Base-by-base conservation (phyloP, 2,113 vertebrate genomes). In the Pelobates fuscus region DNA sequence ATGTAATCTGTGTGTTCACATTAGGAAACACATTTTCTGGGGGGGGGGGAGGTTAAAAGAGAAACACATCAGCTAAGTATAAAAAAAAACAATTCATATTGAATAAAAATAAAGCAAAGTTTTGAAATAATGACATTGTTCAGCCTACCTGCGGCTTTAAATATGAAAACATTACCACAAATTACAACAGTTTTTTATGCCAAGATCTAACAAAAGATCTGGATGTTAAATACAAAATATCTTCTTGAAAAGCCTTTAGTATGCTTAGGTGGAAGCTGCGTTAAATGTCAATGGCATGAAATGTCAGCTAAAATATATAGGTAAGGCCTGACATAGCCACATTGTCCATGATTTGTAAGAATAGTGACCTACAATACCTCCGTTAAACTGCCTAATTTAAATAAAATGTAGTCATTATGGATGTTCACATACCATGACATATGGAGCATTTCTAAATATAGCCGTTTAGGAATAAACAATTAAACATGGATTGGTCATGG, bases 241-340 rank as follows among this genome's bases (percentile, higher is more conserved):
- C 11, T 17, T 52, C 21, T 55, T 23, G 21, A 55, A 23, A 11
- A 55, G 12, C 52, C 5, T 55, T 21, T 11, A 23, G 52, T 55
- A 55, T 55, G 1, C n/a, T 20, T 23, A 7, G 20, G 21, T 12
- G n/a, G 5, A 55, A 55, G 20, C 21, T 23, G 5, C 4, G n/a
- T 17, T 6, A 55, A 55, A 55, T 55, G 52, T 55, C 21, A 55
- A 55, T 23, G n/a, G 52, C 52, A 20, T 20, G 5, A 55, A 55
- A 55, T 55, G 52, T 55, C 52, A 55, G 17, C 2, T 23, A 55
- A 55, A 55, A 55, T 12, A 52, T 52, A 55, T 55, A 55, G 17
- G 52, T 20, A 21, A 3, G 52, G 21, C 21, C 8, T 21, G 20
- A 55, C 52, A 55, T 55, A 3, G 10, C 17, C 44, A 49, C 8